Percentiles rank a stretch among this genome's conserved stretches.
Evolutionary conservation across 2,797 vertebrate genomes (phyloP).

Genomic region (Serranus cabrilla): DNA sequence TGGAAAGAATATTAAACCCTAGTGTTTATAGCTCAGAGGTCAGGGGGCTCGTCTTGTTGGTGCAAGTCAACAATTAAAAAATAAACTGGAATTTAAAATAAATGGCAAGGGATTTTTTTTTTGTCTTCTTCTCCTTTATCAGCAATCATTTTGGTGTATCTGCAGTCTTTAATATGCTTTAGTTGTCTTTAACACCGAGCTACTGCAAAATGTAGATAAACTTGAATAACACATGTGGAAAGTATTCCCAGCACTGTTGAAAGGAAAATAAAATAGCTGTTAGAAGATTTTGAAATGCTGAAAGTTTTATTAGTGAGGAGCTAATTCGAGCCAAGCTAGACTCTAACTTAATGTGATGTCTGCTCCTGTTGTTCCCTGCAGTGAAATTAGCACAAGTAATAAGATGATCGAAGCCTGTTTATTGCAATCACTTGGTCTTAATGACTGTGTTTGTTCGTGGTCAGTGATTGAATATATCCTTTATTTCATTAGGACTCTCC

Average conservation of each 20-base stretch:
- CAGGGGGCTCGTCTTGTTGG: neutral
- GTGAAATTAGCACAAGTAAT: conserved; percentile 64
- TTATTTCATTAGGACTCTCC: conserved; percentile 67
- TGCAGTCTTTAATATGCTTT: conserved; percentile 42
- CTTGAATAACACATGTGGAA: conserved; percentile 3
- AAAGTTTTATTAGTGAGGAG: conserved; percentile 27
- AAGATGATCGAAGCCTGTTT: conserved; percentile 64
- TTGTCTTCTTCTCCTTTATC: conserved; percentile 4
- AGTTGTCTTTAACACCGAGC: neutral
- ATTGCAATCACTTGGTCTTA: conserved; percentile 67
- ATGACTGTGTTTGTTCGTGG: conserved; percentile 73
- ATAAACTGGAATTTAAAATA: conserved; percentile 13
- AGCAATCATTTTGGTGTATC: conserved; percentile 14
- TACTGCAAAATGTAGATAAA: conserved; percentile 13
- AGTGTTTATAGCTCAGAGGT: neutral
- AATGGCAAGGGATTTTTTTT: neutral
- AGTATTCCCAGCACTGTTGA: conserved; percentile 11
- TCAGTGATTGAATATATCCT: conserved; percentile 69
- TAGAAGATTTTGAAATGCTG: conserved; percentile 26
- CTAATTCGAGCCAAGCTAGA: conserved; percentile 20
- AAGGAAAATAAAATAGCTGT: conserved; percentile 16
- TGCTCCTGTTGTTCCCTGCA: conserved; percentile 57
- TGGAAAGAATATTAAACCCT: neutral
- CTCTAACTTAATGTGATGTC: conserved; percentile 41
- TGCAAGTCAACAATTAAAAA: conserved; percentile 13